phyloP scores from a whole-genome alignment of 2,888 invertebrate genomes.

The Theretra japonica region DNA sequence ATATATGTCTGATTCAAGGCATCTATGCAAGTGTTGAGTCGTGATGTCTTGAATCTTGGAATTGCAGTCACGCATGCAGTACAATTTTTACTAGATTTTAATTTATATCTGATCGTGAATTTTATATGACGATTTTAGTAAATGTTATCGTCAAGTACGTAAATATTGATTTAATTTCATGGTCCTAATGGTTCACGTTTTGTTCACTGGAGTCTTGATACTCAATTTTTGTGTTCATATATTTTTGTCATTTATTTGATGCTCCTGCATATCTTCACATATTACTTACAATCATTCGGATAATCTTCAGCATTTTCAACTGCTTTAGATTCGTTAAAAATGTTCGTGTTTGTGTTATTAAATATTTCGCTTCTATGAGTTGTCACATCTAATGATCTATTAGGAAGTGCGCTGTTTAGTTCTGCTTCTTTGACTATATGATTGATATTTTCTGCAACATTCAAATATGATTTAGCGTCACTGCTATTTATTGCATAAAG shows the following conservation, averaged over 20 bases:
- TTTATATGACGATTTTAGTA: too few relatives aligned
- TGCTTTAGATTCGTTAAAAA: conserved; percentile 38
- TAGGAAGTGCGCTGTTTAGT: not conserved
- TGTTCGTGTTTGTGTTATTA: conserved; percentile 31
- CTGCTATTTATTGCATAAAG: conserved; percentile 32
- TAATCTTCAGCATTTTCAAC: conserved; percentile 56
- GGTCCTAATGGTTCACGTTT: too few relatives aligned
- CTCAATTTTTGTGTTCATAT: not conserved
- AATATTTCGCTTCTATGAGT: conserved; percentile 23
- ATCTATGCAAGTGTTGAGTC: too few relatives aligned
- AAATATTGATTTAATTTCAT: too few relatives aligned
- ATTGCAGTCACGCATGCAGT: too few relatives aligned
- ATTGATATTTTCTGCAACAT: conserved; percentile 11
- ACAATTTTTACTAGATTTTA: too few relatives aligned
- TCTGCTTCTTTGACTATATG: not conserved
- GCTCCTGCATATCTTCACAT: not conserved
- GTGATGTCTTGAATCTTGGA: too few relatives aligned
- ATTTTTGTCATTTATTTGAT: not conserved
- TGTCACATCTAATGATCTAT: not conserved
- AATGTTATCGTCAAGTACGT: too few relatives aligned
- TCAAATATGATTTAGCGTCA: not conserved
- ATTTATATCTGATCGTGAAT: too few relatives aligned
- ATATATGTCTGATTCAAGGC: too few relatives aligned
- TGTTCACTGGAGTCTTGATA: not conserved
- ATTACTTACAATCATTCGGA: conserved; percentile 73